Conservation (phyloP, 2,113 vertebrate genomes). For the Vireo altiloquus region DNA sequence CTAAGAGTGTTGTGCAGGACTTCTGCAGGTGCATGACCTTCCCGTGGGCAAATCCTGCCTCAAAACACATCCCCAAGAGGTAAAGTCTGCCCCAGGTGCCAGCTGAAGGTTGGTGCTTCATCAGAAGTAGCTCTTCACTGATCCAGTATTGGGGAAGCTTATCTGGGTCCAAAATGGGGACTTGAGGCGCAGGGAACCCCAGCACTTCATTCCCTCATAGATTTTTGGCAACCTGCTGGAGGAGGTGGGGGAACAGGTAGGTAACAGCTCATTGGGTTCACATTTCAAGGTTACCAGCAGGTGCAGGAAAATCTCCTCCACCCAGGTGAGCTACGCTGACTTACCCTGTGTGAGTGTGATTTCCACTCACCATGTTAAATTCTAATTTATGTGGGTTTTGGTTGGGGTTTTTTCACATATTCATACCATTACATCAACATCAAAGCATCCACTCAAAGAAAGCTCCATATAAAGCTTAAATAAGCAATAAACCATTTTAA, state of each 20-base stretch:
- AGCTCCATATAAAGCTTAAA: too few relatives aligned
- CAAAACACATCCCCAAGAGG: not conserved
- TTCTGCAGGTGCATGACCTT: fast-evolving
- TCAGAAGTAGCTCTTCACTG: too few relatives aligned
- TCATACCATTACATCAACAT: not conserved
- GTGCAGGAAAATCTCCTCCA: not conserved
- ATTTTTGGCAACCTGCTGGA: not conserved
- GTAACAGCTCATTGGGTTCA: not conserved
- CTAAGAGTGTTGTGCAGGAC: fast-evolving
- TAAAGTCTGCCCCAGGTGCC: fast-evolving
- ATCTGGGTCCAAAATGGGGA: fast-evolving
- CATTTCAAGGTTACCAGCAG: not conserved
- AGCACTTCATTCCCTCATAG: fast-evolving
- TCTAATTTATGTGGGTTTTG: fast-evolving
- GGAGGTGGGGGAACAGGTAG: fast-evolving
- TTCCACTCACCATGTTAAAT: not conserved
- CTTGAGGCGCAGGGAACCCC: fast-evolving
- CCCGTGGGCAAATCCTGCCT: not conserved
- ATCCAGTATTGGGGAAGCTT: fast-evolving
- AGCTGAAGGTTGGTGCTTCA: too few relatives aligned
- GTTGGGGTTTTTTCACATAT: fast-evolving
- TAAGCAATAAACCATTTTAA: fast-evolving
- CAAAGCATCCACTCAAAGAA: not conserved
- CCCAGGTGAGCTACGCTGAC: not conserved
- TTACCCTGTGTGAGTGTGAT: too few relatives aligned